Conservation (phyloP, 2,888 invertebrate genomes). For the Ectobius pallidus region DNA sequence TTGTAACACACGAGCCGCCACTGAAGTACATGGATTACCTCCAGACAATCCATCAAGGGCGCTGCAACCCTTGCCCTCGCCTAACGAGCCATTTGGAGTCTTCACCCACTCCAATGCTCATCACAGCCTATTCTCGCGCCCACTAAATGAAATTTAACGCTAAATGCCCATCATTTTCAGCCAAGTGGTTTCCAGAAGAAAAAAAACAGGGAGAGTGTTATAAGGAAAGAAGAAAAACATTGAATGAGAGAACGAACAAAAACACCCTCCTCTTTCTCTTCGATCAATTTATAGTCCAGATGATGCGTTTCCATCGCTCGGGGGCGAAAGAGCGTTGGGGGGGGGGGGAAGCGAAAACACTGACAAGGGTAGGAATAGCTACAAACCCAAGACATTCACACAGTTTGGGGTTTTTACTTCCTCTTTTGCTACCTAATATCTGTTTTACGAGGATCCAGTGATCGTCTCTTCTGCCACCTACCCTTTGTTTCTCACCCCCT, state of each 20-base stretch:
- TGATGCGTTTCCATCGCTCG: constrained; percentile 35
- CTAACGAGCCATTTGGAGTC: constrained; percentile 38
- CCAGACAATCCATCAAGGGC: constrained; percentile 20
- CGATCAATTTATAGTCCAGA: constrained; percentile 36
- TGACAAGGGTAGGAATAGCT: background rate
- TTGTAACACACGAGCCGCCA: too few species aligned
- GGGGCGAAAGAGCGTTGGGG: constrained; percentile 2
- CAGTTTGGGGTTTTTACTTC: too few species aligned
- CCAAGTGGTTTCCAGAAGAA: constrained; percentile 36
- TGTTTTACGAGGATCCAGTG: too few species aligned
- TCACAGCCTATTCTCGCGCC: constrained; percentile 25
- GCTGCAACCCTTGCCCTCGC: constrained; percentile 14
- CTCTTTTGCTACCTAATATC: too few species aligned
- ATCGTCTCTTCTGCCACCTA: too few species aligned
- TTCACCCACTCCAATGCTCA: constrained; percentile 14
- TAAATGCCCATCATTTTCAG: constrained; percentile 44
- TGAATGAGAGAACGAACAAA: constrained; percentile 33
- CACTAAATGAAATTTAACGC: constrained; percentile 45
- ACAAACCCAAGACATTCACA: background rate
- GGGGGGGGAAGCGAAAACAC: too few species aligned
- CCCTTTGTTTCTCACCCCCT: too few species aligned
- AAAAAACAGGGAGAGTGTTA: background rate
- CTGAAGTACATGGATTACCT: constrained; percentile 9
- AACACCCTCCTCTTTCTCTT: constrained; percentile 17
- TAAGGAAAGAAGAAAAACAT: constrained; percentile 33